These are phyloP conservation scores for Limnephilus marmoratus DNA, from an alignment of 2,888 invertebrate genomes.

Conservation along the genomic window DNA sequence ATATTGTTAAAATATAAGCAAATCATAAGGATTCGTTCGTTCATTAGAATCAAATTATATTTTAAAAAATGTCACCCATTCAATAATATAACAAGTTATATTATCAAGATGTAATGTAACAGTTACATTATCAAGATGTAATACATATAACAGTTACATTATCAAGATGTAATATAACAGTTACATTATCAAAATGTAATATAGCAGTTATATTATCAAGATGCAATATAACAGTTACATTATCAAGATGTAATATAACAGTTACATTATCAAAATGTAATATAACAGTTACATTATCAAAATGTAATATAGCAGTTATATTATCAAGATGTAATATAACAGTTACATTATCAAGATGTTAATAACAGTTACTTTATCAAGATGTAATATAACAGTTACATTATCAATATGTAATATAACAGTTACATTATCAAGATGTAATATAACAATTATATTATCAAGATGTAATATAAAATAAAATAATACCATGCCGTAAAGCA, in stretches of 20 bases:
- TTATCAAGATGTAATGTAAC: no score
- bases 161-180: no score
- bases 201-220: not conserved
- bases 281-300: not conserved
- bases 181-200: not conserved
- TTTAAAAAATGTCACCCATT: not conserved
- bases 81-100: not conserved
- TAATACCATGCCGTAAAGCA: not conserved
- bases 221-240: not conserved
- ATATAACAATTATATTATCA: not conserved
- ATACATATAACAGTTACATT: not conserved
- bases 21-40: constrained; percentile 6
- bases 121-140: not conserved
- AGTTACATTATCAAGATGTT: no score
- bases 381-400: not conserved
- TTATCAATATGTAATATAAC: not conserved
- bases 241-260: no score
- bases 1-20: constrained; percentile 5
- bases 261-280: not conserved
- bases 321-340: not conserved
- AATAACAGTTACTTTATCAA: not conserved
- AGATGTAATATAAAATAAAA: not conserved
- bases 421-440: not conserved
- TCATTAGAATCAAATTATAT: constrained; percentile 33
- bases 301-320: no score